Evolutionary conservation across 1,140 invertebrate genomes (phyloP).

Genomic region (Cylas formicarius): DNA sequence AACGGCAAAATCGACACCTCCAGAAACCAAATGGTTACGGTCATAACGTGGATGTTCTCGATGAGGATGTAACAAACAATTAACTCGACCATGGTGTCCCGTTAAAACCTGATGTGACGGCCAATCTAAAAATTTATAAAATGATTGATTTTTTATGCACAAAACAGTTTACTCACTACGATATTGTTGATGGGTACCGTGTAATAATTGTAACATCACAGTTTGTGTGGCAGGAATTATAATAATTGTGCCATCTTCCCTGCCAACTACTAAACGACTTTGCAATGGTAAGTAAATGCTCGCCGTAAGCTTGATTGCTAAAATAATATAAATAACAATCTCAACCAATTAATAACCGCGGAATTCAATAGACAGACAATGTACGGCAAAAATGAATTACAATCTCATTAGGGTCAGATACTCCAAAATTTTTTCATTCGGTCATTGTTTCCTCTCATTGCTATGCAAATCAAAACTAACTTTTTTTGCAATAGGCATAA

Average conservation of each 20-base stretch:
- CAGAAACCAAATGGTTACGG: constrained; percentile 83
- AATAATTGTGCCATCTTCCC: constrained; percentile 95
- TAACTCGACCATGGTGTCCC: constrained; percentile 90
- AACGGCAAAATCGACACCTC: constrained; percentile 95
- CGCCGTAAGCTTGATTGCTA: constrained; percentile 70
- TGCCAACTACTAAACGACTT: constrained; percentile 86
- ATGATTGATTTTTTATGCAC: constrained; percentile 1
- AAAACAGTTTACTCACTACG: constrained; percentile 52
- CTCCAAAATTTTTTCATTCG: not conserved
- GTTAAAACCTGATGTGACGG: constrained; percentile 80
- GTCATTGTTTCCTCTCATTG: no score
- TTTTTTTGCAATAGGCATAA: no score
- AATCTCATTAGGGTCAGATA: no score
- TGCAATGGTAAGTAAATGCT: constrained; percentile 90
- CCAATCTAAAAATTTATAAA: constrained; percentile 59
- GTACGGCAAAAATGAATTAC: no score
- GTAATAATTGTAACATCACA: constrained; percentile 87
- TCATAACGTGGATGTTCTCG: constrained; percentile 80
- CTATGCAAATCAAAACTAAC: no score
- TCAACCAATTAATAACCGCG: no score
- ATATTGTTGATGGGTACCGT: constrained; percentile 81
- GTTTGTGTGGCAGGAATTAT: constrained; percentile 94
- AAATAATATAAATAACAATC: not conserved
- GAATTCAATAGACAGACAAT: no score
- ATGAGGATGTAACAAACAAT: constrained; percentile 92